Conservation (phyloP, 2,797 vertebrate species). For the Pteronotus mesoamericanus region DNA sequence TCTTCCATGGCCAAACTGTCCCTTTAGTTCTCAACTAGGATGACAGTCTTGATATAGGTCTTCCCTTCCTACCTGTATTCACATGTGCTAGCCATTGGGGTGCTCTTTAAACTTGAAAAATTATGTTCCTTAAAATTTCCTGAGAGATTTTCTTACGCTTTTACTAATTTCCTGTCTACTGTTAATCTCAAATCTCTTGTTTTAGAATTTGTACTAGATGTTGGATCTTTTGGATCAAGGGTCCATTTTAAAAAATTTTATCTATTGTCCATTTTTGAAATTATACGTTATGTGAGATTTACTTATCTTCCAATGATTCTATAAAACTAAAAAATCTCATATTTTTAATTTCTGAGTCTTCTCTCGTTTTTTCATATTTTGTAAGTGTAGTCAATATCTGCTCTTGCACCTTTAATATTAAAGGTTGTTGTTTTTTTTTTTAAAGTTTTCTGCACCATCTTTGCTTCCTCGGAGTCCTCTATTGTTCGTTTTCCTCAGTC, state of each 20-base stretch:
- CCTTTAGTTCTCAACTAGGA: not conserved
- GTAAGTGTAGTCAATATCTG: not conserved
- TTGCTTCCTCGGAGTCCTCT: not conserved
- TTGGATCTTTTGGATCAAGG: not conserved
- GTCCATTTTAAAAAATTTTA: not conserved
- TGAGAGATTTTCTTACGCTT: not conserved
- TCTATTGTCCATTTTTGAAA: not conserved
- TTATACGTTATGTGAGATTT: not conserved
- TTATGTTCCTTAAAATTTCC: not conserved
- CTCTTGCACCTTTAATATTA: not conserved
- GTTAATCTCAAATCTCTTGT: not conserved
- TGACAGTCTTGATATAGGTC: not conserved
- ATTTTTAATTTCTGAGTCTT: not conserved
- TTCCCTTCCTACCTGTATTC: not conserved
- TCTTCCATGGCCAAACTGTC: not conserved
- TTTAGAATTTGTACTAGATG: not conserved
- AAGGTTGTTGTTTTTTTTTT: not conserved
- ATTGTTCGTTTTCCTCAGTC: not conserved
- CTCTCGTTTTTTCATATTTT: not conserved
- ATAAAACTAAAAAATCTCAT: not conserved
- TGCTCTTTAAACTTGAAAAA: not conserved
- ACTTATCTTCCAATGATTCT: not conserved
- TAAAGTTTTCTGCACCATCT: not conserved
- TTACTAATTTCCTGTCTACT: not conserved
- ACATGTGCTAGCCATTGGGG: not conserved